These are phyloP conservation scores for Nematolebias whitei DNA, from an alignment of 2,113 vertebrate species.

Conservation along the genomic window DNA sequence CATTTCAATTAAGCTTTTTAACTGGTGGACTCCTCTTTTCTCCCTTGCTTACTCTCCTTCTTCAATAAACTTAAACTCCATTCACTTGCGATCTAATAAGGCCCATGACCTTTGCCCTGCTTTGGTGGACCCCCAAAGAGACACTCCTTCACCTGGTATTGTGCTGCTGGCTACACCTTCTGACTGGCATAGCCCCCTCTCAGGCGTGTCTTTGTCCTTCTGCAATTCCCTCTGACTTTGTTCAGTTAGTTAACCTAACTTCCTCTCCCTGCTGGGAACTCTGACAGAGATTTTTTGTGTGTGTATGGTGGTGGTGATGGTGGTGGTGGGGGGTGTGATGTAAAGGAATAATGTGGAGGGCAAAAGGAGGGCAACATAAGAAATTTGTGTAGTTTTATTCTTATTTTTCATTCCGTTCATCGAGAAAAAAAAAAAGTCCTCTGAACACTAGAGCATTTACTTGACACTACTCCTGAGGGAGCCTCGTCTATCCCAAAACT, in stretches of 20 bases:
- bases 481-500: constrained; percentile 1
- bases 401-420: neutral
- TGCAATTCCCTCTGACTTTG: constrained; percentile 88
- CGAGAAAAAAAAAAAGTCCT: constrained; percentile 15
- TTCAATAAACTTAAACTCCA: constrained; percentile 70
- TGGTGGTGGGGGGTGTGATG: no score
- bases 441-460: neutral
- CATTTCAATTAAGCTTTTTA: constrained; percentile 62
- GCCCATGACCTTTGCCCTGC: constrained; percentile 86
- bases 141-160: constrained; percentile 92
- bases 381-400: constrained; percentile 14
- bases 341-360: constrained; percentile 22
- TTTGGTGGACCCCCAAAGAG: constrained; percentile 72
- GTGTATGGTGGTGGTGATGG: no score
- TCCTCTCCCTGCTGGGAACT: constrained; percentile 88
- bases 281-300: no score
- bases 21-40: constrained; percentile 85
- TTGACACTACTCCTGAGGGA: constrained; percentile 9
- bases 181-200: constrained; percentile 64
- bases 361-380: constrained; percentile 12
- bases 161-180: constrained; percentile 77
- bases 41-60: constrained; percentile 31
- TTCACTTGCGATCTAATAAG: constrained; percentile 86
- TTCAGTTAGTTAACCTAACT: constrained; percentile 93
- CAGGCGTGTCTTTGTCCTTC: constrained; percentile 83